phyloP scores from a whole-genome alignment of 1,140 invertebrate genomes.

The Hypothenemus hampei region DNA sequence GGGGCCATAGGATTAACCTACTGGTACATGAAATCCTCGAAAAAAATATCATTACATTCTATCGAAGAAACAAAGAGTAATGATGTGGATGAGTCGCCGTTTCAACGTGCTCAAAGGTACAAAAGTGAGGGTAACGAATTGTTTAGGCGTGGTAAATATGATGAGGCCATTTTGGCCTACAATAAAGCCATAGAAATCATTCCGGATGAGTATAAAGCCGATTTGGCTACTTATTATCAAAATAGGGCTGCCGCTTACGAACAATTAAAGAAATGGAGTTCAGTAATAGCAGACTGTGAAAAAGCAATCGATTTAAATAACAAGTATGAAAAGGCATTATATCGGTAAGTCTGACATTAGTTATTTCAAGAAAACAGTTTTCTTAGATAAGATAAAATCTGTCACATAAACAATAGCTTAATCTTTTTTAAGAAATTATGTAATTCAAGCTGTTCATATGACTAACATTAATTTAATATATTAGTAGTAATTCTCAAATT shows the following conservation, averaged over 20 bases:
- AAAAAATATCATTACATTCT: constrained; percentile 36
- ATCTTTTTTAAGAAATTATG: too few species aligned
- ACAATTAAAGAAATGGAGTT: constrained; percentile 79
- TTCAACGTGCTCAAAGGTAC: constrained; percentile 65
- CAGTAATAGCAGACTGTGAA: constrained; percentile 82
- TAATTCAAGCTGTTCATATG: too few species aligned
- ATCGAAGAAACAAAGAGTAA: constrained; percentile 42
- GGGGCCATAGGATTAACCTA: constrained; percentile 75
- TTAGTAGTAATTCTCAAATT: too few species aligned
- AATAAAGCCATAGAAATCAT: constrained; percentile 84
- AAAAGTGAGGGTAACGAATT: constrained; percentile 86
- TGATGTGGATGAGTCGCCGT: constrained; percentile 46
- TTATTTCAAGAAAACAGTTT: too few species aligned
- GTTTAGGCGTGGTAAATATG: constrained; percentile 81
- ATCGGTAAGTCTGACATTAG: constrained; percentile 42
- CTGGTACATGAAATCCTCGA: constrained; percentile 65
- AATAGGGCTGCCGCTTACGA: constrained; percentile 94
- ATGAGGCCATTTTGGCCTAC: constrained; percentile 83
- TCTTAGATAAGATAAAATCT: too few species aligned
- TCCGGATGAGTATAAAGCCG: constrained; percentile 64
- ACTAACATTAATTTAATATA: too few species aligned
- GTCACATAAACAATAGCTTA: too few species aligned
- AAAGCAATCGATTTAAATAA: constrained; percentile 80
- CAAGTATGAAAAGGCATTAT: constrained; percentile 84
- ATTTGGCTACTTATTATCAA: constrained; percentile 89